A percentile compares a stretch with the other conserved stretches of the same genome.
Conservation (phyloP, 2,888 invertebrate genomes). For the Galerucella nymphaeae region DNA sequence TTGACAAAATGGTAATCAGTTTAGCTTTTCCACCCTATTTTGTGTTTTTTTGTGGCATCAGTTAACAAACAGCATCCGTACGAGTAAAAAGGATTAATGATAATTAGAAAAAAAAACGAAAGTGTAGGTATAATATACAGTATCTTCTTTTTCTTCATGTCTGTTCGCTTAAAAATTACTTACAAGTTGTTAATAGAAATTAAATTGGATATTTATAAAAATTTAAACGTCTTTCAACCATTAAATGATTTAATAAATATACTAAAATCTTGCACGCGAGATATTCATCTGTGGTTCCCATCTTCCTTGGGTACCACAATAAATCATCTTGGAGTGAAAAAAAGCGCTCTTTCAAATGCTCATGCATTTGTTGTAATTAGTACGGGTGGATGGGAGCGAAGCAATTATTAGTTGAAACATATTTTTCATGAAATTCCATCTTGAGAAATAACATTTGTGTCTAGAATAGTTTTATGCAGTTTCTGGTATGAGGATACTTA, state of each 20-base stretch:
- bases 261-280: constrained; percentile 11
- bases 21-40: no score
- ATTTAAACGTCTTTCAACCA: background rate
- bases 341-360: background rate
- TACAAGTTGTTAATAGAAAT: background rate
- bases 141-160: background rate
- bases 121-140: no score
- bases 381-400: background rate
- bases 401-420: background rate
- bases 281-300: background rate
- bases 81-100: no score
- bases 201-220: background rate
- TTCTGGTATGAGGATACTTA: no score
- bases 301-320: background rate
- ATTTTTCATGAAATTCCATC: no score
- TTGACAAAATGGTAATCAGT: no score
- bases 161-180: background rate
- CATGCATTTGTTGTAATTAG: background rate
- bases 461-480: no score
- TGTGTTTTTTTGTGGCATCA: no score
- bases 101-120: no score
- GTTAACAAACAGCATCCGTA: no score
- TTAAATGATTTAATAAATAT: background rate
- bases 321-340: constrained; percentile 6
- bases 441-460: no score